Percentiles rank a stretch among this genome's conserved stretches.
Conservation (phyloP, 2,797 vertebrate genomes). For the Melanotaenia trifasciata region DNA sequence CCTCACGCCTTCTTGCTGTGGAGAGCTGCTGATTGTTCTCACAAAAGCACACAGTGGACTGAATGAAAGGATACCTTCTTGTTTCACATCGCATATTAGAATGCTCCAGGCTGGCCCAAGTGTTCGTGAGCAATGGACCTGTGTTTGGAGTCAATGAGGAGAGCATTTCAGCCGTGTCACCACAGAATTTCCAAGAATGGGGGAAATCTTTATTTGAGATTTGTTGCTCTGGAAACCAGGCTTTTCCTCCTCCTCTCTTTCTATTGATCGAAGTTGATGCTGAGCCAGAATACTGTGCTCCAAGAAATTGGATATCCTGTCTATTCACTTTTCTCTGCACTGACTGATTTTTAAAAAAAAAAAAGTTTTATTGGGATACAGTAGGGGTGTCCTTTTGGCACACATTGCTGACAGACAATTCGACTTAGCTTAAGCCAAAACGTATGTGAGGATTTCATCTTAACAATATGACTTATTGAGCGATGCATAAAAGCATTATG, state of each 20-base stretch:
- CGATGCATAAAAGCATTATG: background rate
- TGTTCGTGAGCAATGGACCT: constrained; percentile 82
- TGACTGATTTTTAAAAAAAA: constrained; percentile 1
- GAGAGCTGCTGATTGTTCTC: constrained; percentile 87
- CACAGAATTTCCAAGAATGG: constrained; percentile 71
- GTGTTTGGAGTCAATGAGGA: constrained; percentile 87
- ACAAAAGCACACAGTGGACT: constrained; percentile 86
- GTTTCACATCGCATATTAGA: constrained; percentile 89
- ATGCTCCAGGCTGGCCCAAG: constrained; percentile 80
- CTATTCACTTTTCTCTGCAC: constrained; percentile 7
- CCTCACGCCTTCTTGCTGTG: constrained; percentile 84
- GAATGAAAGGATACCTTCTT: constrained; percentile 84
- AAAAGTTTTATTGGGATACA: constrained; percentile 9
- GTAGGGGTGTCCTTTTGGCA: background rate
- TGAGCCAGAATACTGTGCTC: constrained; percentile 36
- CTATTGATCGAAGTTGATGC: constrained; percentile 33
- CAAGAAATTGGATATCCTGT: constrained; percentile 43
- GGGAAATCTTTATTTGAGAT: constrained; percentile 91
- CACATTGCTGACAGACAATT: background rate
- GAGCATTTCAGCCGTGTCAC: constrained; percentile 85
- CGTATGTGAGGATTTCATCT: background rate
- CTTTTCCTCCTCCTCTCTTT: constrained; percentile 42
- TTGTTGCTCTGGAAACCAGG: constrained; percentile 66
- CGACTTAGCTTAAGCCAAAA: background rate
- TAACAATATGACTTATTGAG: background rate